phyloP scores from a whole-genome alignment of 2,113 vertebrate genomes.

The Jaculus jaculus region DNA sequence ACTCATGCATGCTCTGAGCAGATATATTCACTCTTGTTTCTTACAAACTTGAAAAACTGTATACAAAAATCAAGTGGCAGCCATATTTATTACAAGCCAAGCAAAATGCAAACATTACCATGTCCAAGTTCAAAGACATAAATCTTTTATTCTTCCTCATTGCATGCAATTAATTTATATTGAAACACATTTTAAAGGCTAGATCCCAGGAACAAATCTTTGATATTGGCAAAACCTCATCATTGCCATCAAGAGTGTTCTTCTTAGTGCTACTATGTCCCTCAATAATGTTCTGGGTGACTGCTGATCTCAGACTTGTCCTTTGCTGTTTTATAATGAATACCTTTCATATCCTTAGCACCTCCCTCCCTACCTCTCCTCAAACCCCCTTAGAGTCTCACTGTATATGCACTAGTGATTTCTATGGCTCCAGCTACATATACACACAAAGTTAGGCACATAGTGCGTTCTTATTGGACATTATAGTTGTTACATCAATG shows the following conservation, averaged over 20 bases:
- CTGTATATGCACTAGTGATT: too few species aligned
- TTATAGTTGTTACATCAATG: background rate
- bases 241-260: background rate
- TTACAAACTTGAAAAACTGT: conserved; percentile 31
- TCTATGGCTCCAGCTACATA: background rate
- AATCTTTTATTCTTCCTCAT: conserved; percentile 9
- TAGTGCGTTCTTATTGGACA: background rate
- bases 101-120: conserved; percentile 43
- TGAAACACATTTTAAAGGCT: conserved; percentile 12
- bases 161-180: background rate
- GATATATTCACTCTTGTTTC: conserved; percentile 2
- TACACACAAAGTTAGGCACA: background rate
- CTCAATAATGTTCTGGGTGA: background rate
- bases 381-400: too few species aligned
- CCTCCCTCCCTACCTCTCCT: background rate
- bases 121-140: conserved; percentile 34
- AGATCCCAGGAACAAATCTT: background rate
- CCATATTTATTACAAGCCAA: conserved; percentile 54
- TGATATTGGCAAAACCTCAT: background rate
- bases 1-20: background rate
- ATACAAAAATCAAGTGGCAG: conserved; percentile 23
- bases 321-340: background rate
- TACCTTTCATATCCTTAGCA: background rate
- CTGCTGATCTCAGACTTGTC: background rate
- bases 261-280: background rate